These are phyloP conservation scores for Hypanus sabinus DNA, from an alignment of 2,113 vertebrate genomes.

Conservation along the genomic window DNA sequence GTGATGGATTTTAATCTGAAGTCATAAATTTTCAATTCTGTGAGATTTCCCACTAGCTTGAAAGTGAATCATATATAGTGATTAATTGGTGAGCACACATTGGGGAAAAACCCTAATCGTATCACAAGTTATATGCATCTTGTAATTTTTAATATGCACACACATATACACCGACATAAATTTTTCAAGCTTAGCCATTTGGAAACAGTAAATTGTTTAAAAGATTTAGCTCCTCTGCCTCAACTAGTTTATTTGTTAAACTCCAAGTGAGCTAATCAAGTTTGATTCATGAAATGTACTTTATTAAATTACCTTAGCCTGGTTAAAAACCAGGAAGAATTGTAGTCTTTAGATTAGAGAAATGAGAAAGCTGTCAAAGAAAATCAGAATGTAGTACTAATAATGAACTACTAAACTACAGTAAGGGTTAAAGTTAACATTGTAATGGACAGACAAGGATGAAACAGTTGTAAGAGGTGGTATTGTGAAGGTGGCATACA, in stretches of 20 bases:
- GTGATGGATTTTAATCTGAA: not conserved
- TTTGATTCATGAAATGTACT: not conserved
- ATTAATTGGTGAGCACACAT: not conserved
- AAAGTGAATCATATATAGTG: not conserved
- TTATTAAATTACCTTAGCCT: not conserved
- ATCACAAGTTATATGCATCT: not conserved
- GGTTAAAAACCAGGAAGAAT: not conserved
- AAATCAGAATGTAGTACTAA: not conserved
- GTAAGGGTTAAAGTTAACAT: no score
- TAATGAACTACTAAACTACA: no score
- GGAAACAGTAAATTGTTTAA: not conserved
- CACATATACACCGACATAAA: no score
- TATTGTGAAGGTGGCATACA: no score
- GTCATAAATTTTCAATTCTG: not conserved
- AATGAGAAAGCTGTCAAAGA: not conserved
- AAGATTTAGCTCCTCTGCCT: not conserved
- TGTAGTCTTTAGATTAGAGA: not conserved
- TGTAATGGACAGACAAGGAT: no score
- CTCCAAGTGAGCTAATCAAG: not conserved
- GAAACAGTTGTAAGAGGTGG: no score
- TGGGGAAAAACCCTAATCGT: not conserved
- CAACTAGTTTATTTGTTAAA: not conserved
- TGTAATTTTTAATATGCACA: not conserved
- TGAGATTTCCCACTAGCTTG: not conserved
- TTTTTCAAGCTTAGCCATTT: no score